Evolutionary conservation across 2,888 invertebrate species (phyloP).

Genomic region (Drosophila affinis): DNA sequence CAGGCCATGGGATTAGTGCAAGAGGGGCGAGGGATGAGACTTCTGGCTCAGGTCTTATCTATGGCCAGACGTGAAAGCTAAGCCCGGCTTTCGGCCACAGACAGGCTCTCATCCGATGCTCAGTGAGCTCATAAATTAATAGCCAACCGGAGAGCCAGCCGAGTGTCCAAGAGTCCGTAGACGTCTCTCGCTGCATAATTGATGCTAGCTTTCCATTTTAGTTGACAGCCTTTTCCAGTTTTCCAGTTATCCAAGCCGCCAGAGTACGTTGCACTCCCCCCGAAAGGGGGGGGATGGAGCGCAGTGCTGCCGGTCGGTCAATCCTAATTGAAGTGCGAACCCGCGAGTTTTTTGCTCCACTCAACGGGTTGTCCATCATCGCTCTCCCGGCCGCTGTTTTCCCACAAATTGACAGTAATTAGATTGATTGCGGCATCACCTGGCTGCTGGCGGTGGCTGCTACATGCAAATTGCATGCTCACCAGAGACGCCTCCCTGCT

Average conservation of each 20-base stretch:
- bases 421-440: constrained; percentile 69
- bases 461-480: constrained; percentile 59
- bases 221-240: constrained; percentile 60
- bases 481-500: background rate
- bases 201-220: constrained; percentile 79
- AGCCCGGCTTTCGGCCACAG: constrained; percentile 8
- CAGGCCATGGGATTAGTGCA: constrained; percentile 49
- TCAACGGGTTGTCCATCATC: constrained; percentile 5
- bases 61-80: constrained; percentile 49
- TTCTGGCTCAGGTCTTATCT: constrained; percentile 53
- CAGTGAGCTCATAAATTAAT: constrained; percentile 73
- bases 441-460: constrained; percentile 42
- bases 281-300: constrained; percentile 9
- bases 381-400: background rate
- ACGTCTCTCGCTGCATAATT: constrained; percentile 58
- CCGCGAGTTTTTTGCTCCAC: constrained; percentile 10
- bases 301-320: constrained; percentile 7
- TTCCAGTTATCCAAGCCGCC: background rate
- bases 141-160: constrained; percentile 33
- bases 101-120: constrained; percentile 14
- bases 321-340: constrained; percentile 59
- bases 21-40: constrained; percentile 13
- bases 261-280: constrained; percentile 63
- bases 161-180: constrained; percentile 12
- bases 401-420: constrained; percentile 73